Percentiles rank a stretch among this genome's conserved stretches.
These are phyloP conservation scores for Cnemophilus loriae DNA, from an alignment of 2,113 vertebrate species.

Conservation along the genomic window DNA sequence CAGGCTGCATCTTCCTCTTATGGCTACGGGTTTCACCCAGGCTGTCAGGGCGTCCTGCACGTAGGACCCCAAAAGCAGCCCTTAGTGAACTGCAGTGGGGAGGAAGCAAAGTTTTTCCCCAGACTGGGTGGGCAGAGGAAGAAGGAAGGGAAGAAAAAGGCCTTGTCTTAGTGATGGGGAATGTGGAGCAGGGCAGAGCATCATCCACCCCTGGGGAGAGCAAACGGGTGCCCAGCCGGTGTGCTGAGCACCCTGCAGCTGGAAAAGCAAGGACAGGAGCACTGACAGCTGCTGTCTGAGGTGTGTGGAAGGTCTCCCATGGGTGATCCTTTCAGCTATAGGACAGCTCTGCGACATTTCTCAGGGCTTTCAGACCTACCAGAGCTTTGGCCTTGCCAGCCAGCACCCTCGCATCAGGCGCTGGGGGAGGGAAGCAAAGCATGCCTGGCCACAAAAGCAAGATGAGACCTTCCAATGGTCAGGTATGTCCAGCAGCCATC, in stretches of 20 bases:
- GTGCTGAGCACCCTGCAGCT: background rate
- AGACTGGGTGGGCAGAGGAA: background rate
- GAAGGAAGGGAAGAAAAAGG: background rate
- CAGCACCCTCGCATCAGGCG: fast-evolving
- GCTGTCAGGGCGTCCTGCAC: background rate
- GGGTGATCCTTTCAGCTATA: background rate
- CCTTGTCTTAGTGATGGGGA: background rate
- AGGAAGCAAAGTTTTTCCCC: background rate
- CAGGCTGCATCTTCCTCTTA: background rate
- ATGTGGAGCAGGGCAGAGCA: background rate
- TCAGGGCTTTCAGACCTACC: background rate
- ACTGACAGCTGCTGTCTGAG: background rate
- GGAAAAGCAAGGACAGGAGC: background rate
- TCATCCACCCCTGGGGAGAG: background rate
- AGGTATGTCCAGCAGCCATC: background rate
- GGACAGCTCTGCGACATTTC: background rate
- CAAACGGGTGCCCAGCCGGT: fast-evolving
- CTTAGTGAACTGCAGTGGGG: background rate
- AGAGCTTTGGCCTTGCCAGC: background rate
- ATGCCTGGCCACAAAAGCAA: background rate
- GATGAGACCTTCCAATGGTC: background rate
- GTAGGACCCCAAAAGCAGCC: background rate
- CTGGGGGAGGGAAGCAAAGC: background rate
- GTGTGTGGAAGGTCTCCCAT: fast-evolving
- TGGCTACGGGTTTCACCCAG: fast-evolving